These are phyloP conservation scores for Zootermopsis nevadensis DNA, from an alignment of 2,888 invertebrate genomes.

Conservation along the genomic window DNA sequence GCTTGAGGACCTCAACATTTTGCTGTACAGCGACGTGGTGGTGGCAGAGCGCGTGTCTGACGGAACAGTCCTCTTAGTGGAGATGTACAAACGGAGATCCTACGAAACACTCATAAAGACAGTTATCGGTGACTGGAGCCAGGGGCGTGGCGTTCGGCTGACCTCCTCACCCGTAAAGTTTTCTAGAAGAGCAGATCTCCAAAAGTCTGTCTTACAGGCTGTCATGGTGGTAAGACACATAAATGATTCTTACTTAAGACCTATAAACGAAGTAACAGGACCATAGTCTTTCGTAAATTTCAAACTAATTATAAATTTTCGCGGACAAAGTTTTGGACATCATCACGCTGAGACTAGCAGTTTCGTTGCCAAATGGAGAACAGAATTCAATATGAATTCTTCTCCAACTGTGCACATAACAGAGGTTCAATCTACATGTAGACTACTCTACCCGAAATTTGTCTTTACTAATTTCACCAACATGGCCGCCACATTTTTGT, in stretches of 20 bases:
- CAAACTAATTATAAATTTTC: too few relatives aligned
- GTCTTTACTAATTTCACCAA: background rate
- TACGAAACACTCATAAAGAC: background rate
- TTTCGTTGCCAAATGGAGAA: too few relatives aligned
- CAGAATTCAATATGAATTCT: too few relatives aligned
- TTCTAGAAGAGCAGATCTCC: background rate
- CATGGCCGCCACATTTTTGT: background rate
- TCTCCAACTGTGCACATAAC: too few relatives aligned
- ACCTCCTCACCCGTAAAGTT: background rate
- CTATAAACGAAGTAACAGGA: too few relatives aligned
- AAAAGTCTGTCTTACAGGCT: background rate
- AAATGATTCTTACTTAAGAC: too few relatives aligned
- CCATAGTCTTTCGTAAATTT: too few relatives aligned
- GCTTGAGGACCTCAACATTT: background rate
- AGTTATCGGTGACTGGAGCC: background rate
- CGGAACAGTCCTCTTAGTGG: background rate
- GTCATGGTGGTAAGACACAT: constrained; percentile 17
- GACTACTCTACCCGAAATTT: background rate
- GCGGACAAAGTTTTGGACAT: too few relatives aligned
- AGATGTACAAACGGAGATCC: background rate
- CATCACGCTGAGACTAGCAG: too few relatives aligned
- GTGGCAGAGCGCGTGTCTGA: background rate
- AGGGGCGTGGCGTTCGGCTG: background rate
- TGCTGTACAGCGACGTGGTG: background rate
- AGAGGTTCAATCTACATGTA: background rate